Evolutionary conservation across 2,888 invertebrate genomes (phyloP), one percentile per base, ranked within the genome.

Genomic region (Drosophila mercatorum): DNA sequence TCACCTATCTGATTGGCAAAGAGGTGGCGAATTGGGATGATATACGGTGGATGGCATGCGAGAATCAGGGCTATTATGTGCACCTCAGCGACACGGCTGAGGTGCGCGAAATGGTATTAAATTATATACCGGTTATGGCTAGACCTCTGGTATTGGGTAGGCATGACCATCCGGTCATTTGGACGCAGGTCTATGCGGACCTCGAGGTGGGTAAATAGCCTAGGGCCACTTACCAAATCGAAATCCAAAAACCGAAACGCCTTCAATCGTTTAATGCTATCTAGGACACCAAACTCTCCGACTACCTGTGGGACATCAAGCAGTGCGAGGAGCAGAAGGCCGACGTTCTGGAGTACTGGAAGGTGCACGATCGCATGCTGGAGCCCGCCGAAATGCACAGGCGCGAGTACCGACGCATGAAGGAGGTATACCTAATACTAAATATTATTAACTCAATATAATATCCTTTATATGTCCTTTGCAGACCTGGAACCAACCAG

Each of bases 1-100:
- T 99, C 94, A 99, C 99, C 46, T 99, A 98, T 94, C 94, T 99
- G 90, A 98, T 99, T 93, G 99, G 99, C 78, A 95, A 97, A 92
- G 97, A 98, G 94, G 96, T 97, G 69, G 96, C 97, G 40, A 99
- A 99, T 93, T 96, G 97, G 57, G 94, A 97, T 78, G 97, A 98
- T 91, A 97, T 98, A 76, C 97, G 97, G 91, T 98, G 98, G 97
- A 99, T 99, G 98, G 99, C 99, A 57, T 99, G 99, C 93, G 96
- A 96, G 31, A 99, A 99, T 93, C 96, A 97, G 78, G 98, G 98
- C 12, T 98, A 96, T 93, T 98, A 97, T 94, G 98, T 98, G 28
- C 99, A 99, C 92, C 95, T 99, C 59, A 98, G 98, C 80, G 99
- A 99, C 38, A 94, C 98, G 91, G 98, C 99, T 0, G 99, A 99